Evolutionary conservation across 2,888 invertebrate genomes (phyloP).

Genomic region (Acleris sparsana): DNA sequence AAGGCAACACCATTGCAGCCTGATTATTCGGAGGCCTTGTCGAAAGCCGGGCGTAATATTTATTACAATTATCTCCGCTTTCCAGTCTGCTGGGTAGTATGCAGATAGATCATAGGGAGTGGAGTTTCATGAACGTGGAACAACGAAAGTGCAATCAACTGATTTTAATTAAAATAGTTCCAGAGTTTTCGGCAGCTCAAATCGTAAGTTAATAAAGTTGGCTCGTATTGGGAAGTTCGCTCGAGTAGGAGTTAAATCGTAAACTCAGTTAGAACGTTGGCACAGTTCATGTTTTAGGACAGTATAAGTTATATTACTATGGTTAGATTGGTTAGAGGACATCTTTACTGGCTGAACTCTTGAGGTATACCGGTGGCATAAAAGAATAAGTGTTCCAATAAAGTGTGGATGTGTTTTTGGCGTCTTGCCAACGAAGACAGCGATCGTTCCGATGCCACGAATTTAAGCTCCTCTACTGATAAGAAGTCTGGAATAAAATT

Average conservation of each 20-base stretch:
- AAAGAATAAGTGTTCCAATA: constrained; percentile 25
- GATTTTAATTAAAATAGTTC: constrained; percentile 34
- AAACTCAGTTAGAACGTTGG: not conserved
- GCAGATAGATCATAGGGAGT: constrained; percentile 35
- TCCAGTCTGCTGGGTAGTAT: constrained; percentile 53
- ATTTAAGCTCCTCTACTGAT: constrained; percentile 14
- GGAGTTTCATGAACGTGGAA: constrained; percentile 16
- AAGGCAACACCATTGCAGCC: constrained; percentile 28
- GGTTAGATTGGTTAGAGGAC: not conserved
- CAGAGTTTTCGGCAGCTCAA: constrained; percentile 22
- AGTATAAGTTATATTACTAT: not conserved
- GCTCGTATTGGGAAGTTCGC: not conserved
- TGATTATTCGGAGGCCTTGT: constrained; percentile 17
- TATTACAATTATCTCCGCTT: constrained; percentile 55
- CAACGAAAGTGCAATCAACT: constrained; percentile 25
- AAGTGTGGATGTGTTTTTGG: constrained; percentile 31
- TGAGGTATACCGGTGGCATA: constrained; percentile 20
- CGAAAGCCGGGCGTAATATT: constrained; percentile 33
- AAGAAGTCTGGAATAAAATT: constrained; percentile 21
- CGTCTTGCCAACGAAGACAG: constrained; percentile 19
- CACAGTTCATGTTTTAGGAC: too few species aligned
- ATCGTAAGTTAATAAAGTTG: constrained; percentile 10
- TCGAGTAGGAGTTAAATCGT: not conserved
- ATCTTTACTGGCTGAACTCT: constrained; percentile 20
- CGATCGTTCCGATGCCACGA: constrained; percentile 12